Base-by-base conservation (phyloP, 2,888 invertebrate species). In the Polyommatus iphigenia region DNA sequence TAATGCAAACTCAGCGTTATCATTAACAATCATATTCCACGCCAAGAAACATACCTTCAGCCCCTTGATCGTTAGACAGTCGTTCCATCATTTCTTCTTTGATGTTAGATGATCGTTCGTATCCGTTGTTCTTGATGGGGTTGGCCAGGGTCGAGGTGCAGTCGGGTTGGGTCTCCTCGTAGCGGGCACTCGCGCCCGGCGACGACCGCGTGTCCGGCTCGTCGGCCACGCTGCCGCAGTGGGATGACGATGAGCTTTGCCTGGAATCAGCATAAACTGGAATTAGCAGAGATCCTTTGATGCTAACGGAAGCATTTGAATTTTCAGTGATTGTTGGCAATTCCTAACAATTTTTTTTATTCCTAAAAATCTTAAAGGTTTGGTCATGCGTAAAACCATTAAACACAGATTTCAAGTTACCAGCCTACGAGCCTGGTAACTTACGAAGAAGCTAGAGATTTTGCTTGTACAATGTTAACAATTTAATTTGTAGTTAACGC, bases 171-270 rank as follows among this genome's bases (percentile, higher is more conserved):
- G 85, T 86, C 77, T 93, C 93, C 76, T 93, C 92, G 81, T 91
- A 93, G 24, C 95, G 94, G 78, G 91, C 90, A 80, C 91, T 89
- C 15, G 93, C 91, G 78, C 94, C 92, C 59, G 94, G 93, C 41
- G 94, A 94, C 54, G 94, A 94, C 50, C 94, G 92, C 5, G 94
- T 94, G 82, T 94, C 94, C 0, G 94, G 94, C 85, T 94, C 93
- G 81, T 94, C 92, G 2, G 89, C 93, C 0, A 93, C 93, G 81
- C 93, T 93, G 83, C 93, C 93, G 82, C 94, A 93, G 81, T 93
- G 94, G n/a, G 94, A 94, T 13, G 94, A 94, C 13, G 94, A 94
- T 29, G 94, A 94, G 79, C 93, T 94, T 87, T 94, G 94, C 84
- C 94, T 94, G 88, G 10, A 78, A 71, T 71, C 41, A 50, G 32